Conservation (phyloP, 35 echinoderm and acorn worm species). For the Acanthaster planci region DNA sequence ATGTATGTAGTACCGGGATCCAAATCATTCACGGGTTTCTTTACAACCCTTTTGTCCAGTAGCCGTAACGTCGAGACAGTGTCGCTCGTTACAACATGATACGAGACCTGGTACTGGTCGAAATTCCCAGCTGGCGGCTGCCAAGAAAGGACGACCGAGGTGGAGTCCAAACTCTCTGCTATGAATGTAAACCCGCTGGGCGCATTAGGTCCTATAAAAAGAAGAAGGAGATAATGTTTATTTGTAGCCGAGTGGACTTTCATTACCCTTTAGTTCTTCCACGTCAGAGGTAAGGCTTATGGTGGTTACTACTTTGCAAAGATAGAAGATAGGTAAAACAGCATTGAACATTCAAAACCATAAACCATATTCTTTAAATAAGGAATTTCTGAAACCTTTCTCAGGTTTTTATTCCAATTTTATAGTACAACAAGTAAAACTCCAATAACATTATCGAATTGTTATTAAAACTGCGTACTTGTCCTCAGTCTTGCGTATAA, state of each 20-base stretch:
- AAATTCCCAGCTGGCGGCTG: constrained; percentile 16
- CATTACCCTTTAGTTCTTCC: no score
- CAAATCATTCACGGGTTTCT: constrained; percentile 9
- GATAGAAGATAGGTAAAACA: no score
- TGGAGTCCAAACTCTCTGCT: background rate
- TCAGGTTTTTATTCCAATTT: no score
- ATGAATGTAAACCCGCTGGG: constrained; percentile 1
- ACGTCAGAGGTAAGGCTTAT: no score
- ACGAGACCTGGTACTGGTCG: constrained; percentile 41
- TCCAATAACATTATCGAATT: no score
- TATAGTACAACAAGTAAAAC: no score
- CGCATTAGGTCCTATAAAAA: constrained; percentile 13
- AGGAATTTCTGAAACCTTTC: no score
- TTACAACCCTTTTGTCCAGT: constrained; percentile 12
- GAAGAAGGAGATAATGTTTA: background rate
- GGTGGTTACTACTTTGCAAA: no score
- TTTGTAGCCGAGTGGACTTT: no score
- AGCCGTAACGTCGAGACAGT: background rate
- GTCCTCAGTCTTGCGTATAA: constrained; percentile 54
- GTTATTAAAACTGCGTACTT: no score
- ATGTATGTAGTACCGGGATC: constrained; percentile 30
- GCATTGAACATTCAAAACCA: no score
- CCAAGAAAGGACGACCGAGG: constrained; percentile 22
- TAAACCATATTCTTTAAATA: no score
- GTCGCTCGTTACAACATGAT: background rate